A percentile compares a stretch with the other conserved stretches of the same genome.
phyloP scores from a whole-genome alignment of 1,140 invertebrate species.

The Hetaerina americana region DNA sequence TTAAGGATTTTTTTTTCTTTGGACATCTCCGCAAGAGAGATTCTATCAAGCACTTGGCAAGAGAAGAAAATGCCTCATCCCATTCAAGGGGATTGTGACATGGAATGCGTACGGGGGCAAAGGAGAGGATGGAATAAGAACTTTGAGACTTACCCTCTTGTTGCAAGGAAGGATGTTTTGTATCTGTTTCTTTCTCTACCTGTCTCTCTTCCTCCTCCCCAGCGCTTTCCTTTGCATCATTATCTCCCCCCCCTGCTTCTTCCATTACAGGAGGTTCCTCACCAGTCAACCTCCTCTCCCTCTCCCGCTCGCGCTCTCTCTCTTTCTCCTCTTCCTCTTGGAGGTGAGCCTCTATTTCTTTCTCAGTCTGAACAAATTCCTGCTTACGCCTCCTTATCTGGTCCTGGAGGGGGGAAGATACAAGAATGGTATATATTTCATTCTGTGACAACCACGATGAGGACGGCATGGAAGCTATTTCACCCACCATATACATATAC shows the following conservation, averaged over 20 bases:
- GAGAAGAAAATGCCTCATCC: neutral
- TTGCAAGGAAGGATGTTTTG: constrained; percentile 5
- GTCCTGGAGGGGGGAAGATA: constrained; percentile 23
- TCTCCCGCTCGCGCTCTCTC: neutral
- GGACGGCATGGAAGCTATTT: no score
- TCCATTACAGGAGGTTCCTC: neutral
- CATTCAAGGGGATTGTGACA: neutral
- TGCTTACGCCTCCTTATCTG: constrained; percentile 32
- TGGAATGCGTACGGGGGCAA: neutral
- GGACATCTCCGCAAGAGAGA: neutral
- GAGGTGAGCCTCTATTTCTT: constrained; percentile 35
- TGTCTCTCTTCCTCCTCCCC: neutral
- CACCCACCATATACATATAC: no score
- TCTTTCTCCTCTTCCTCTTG: constrained; percentile 33
- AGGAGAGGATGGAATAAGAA: neutral
- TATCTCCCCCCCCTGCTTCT: neutral
- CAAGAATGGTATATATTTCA: no score
- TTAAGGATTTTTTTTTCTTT: no score
- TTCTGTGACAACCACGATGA: no score
- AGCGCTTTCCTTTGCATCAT: neutral
- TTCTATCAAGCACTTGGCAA: neutral
- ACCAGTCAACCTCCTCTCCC: neutral
- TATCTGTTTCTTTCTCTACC: constrained; percentile 6
- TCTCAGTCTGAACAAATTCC: constrained; percentile 37
- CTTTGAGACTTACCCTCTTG: constrained; percentile 2